Evolutionary conservation across 2,113 vertebrate species (phyloP).

Genomic region (Grammomys dolichurus): DNA sequence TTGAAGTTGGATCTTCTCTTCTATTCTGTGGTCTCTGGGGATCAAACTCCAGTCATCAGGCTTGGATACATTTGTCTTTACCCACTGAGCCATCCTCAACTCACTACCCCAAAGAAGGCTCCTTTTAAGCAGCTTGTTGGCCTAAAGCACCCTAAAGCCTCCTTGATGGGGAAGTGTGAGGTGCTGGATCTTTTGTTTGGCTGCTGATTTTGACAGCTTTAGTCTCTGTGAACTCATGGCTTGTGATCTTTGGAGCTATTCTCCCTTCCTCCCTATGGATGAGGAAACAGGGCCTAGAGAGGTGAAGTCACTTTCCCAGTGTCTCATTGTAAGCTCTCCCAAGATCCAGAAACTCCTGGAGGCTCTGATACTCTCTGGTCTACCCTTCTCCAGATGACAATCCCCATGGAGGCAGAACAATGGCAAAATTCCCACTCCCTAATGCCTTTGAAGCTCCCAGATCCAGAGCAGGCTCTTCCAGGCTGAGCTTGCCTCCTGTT

Average conservation of each 20-base stretch:
- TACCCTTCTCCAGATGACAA: background rate
- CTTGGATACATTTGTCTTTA: background rate
- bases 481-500: background rate
- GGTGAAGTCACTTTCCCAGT: background rate
- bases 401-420: background rate
- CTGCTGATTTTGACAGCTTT: background rate
- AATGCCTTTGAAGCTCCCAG: background rate
- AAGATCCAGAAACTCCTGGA: too few relatives aligned
- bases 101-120: too few relatives aligned
- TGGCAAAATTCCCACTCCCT: accelerated
- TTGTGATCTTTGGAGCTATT: background rate
- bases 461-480: background rate
- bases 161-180: too few relatives aligned
- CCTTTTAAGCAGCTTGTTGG: background rate
- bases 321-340: background rate
- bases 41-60: background rate
- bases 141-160: background rate
- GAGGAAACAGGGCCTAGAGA: background rate
- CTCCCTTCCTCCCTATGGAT: background rate
- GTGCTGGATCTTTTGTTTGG: background rate
- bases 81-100: background rate
- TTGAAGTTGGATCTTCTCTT: background rate
- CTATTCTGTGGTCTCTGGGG: background rate
- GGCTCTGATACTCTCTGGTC: background rate
- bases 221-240: background rate